Percentiles rank a stretch among this genome's conserved stretches.
These are phyloP conservation scores for Phrixothrix hirtus DNA, from an alignment of 2,888 invertebrate species.

Conservation along the genomic window DNA sequence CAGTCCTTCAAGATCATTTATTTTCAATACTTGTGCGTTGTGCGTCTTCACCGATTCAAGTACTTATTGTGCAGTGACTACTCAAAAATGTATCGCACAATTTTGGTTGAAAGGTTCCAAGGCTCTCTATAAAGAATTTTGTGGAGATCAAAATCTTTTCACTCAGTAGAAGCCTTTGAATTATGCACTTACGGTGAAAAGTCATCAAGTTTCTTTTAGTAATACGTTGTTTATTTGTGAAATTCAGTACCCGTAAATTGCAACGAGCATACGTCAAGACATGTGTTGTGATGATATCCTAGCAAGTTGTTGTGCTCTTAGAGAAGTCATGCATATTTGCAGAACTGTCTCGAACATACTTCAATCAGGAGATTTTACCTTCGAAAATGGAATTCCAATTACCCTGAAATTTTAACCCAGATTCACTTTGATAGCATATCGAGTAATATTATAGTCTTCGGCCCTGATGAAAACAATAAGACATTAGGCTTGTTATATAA, in stretches of 20 bases:
- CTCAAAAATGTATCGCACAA: constrained; percentile 48
- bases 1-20: constrained; percentile 44
- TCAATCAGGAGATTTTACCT: constrained; percentile 21
- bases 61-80: constrained; percentile 46
- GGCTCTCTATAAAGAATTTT: constrained; percentile 46
- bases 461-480: not conserved
- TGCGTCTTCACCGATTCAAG: constrained; percentile 38
- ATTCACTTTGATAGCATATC: not conserved
- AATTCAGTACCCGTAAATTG: constrained; percentile 22
- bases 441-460: constrained; percentile 1
- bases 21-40: constrained; percentile 42
- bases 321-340: constrained; percentile 26
- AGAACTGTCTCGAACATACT: constrained; percentile 22
- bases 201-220: constrained; percentile 42
- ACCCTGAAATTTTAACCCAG: not conserved
- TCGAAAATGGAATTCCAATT: constrained; percentile 39
- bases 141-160: constrained; percentile 39
- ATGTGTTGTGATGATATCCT: constrained; percentile 45
- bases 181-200: constrained; percentile 45
- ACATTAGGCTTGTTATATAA: not conserved
- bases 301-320: constrained; percentile 29
- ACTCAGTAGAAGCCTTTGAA: not conserved
- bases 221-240: constrained; percentile 33
- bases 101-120: constrained; percentile 37
- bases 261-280: constrained; percentile 27